A percentile compares a stretch with the other conserved stretches of the same genome.
Evolutionary conservation across 1,140 invertebrate species (phyloP).

Genomic region (Hylyphantes graminicola): DNA sequence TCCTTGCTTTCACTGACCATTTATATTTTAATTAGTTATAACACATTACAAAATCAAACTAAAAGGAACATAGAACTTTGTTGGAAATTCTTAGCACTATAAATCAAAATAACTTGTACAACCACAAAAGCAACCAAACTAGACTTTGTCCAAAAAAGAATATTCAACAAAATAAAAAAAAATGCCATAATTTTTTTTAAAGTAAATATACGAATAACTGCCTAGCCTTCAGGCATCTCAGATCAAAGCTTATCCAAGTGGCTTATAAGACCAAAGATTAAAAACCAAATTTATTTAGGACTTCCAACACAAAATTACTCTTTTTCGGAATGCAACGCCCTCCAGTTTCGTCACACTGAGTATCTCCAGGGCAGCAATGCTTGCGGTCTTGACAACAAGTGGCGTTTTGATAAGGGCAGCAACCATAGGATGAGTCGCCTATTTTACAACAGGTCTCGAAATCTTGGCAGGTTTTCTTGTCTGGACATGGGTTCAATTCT

Average conservation of each 20-base stretch:
- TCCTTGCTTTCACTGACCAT: too few species aligned
- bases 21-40: too few species aligned
- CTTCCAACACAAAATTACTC: neutral
- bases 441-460: constrained; percentile 58
- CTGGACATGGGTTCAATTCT: constrained; percentile 34
- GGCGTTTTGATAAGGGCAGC: constrained; percentile 67
- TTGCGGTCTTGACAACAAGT: constrained; percentile 65
- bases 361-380: constrained; percentile 65
- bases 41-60: too few species aligned
- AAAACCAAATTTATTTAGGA: neutral
- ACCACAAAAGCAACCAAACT: too few species aligned
- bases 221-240: neutral
- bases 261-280: neutral
- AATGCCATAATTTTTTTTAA: neutral
- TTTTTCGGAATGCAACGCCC: neutral
- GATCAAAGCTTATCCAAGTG: neutral
- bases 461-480: neutral
- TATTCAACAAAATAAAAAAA: neutral
- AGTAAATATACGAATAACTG: neutral
- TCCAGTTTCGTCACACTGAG: constrained; percentile 62
- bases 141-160: too few species aligned
- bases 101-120: too few species aligned
- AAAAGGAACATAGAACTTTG: too few species aligned
- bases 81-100: too few species aligned
- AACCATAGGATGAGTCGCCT: constrained; percentile 65